Percentiles rank a stretch among this genome's conserved stretches.
Evolutionary conservation across 2,888 invertebrate species (phyloP).

Genomic region (Chloromyia formosa): DNA sequence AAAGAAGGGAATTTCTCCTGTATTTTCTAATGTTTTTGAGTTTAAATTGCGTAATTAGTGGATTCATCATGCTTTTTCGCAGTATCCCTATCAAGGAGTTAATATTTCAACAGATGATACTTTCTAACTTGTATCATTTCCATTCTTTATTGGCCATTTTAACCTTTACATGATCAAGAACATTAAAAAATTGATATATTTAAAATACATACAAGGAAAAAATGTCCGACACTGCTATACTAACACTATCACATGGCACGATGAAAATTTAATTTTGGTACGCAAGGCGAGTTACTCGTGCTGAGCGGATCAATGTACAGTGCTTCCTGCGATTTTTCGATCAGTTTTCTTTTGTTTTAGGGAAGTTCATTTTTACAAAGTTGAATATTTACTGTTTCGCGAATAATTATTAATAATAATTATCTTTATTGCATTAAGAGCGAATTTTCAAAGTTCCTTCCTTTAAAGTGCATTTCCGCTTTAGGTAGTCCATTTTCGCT

Average conservation of each 20-base stretch:
- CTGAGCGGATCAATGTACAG: conserved; percentile 15
- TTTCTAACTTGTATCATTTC: background rate
- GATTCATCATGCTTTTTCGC: background rate
- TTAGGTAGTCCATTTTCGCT: too few relatives aligned
- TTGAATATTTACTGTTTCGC: background rate
- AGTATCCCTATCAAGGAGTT: background rate
- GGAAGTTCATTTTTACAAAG: too few relatives aligned
- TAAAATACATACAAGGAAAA: conserved; percentile 40
- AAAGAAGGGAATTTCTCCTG: too few relatives aligned
- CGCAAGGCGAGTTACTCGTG: conserved; percentile 14
- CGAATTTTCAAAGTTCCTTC: too few relatives aligned
- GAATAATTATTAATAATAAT: too few relatives aligned
- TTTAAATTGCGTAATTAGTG: conserved; percentile 33
- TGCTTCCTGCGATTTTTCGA: background rate
- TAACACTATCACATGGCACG: background rate
- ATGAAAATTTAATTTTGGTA: conserved; percentile 34
- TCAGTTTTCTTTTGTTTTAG: too few relatives aligned
- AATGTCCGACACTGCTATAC: background rate
- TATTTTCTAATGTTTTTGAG: conserved; percentile 28
- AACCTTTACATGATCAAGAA: conserved; percentile 43
- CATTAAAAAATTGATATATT: conserved; percentile 30
- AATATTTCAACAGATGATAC: background rate
- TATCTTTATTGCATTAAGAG: too few relatives aligned
- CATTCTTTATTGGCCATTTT: conserved; percentile 19
- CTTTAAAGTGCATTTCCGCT: too few relatives aligned